Percentiles rank a stretch among this genome's conserved stretches.
Evolutionary conservation across 2,113 vertebrate genomes (phyloP).

Genomic region (Phalacrocorax carbo): DNA sequence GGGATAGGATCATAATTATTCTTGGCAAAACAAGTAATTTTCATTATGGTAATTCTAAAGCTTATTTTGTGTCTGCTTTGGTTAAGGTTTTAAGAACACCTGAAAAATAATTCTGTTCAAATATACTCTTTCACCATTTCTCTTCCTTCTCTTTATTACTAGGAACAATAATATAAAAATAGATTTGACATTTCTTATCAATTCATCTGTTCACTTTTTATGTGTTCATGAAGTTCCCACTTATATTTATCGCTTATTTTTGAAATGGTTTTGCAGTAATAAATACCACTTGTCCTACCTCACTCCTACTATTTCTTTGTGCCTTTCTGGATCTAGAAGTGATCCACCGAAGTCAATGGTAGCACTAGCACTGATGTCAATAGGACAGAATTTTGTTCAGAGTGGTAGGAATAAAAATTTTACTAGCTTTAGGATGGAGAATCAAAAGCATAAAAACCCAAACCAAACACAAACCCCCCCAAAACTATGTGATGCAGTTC

Average conservation of each 20-base stretch:
- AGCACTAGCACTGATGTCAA: background rate
- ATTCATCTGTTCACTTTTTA: background rate
- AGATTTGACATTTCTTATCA: background rate
- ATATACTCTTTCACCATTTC: background rate
- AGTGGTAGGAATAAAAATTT: background rate
- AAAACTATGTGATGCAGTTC: background rate
- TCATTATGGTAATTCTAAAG: background rate
- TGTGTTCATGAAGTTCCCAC: background rate
- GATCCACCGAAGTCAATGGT: background rate
- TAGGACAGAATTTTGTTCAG: background rate
- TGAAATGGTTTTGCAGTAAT: background rate
- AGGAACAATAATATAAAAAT: background rate
- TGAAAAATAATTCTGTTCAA: background rate
- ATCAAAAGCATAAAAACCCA: background rate
- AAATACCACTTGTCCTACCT: background rate
- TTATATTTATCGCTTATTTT: background rate
- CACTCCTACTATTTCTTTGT: background rate
- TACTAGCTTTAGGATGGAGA: background rate
- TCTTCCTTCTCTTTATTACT: background rate
- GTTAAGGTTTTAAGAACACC: background rate
- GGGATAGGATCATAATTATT: background rate
- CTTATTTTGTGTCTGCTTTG: background rate
- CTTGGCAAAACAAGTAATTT: background rate
- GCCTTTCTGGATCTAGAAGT: background rate
- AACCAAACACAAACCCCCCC: rapidly evolving